Base-by-base conservation (phyloP, 2,113 vertebrate genomes). In the Meriones unguiculatus region DNA sequence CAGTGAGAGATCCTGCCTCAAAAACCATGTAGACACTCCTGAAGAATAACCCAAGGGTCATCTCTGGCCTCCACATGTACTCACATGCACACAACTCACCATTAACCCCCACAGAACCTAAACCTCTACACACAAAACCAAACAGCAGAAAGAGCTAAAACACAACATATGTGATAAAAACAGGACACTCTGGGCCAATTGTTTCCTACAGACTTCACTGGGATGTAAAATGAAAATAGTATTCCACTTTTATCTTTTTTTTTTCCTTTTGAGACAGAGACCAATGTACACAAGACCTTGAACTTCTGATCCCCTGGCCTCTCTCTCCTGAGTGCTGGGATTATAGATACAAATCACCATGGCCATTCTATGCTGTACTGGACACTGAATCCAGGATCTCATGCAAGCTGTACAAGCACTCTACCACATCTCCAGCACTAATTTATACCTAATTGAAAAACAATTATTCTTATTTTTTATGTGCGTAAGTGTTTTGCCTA, bases 81-180 rank as follows among this genome's bases (percentile, higher is more conserved):
- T 8, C 38, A 46, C 25, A 67, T 12, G 67, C 24, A 30, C 25
- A 11, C 25, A 46, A 8, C 1, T 24, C 22, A 62, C n/a, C 24
- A 85, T 11, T 8, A 65, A 32, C 62, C 8, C 24, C 52, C 41
- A 41, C 72, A 75, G 11, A 41, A 38, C 72, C 41, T 38, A 28
- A 24, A 28, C 41, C 73, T 38, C 46, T 46, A 7, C 25, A 65
- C n/a, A 65, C 25, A 46, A 65, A 85, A 38, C 14, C 24, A 65
- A 46, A 24, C 35, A 85, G 46, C 82, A 85, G 20, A 85, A 86
- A 92, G 67, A 73, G 22, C 67, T 93, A 78, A 76, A 87, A 78
- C 46, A 64, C 73, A 89, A 85, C 38, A 46, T 32, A 72, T 85
- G 17, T 46, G 20, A 32, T 20, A 72, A 22, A 17, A 86, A 78